Evolutionary conservation across 1,140 invertebrate genomes (phyloP).

Genomic region (Aculops lycopersici): DNA sequence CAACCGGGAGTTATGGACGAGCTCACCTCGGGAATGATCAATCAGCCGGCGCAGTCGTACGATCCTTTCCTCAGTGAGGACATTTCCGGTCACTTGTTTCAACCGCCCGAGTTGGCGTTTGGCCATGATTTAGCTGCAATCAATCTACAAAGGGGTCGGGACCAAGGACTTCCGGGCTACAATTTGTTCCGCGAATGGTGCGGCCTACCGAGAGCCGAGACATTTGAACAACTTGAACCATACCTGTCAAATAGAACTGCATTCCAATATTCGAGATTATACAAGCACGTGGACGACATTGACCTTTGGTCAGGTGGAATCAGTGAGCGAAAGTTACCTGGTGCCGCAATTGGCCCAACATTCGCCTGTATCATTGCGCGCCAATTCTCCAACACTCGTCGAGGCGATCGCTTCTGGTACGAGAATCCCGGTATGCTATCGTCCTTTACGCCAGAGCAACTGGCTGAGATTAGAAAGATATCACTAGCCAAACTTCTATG

Average conservation of each 20-base stretch:
- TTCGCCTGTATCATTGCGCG: slow-evolving; percentile 23
- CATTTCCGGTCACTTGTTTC: slow-evolving; percentile 38
- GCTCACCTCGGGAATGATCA: slow-evolving; percentile 62
- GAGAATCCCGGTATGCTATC: slow-evolving; percentile 13
- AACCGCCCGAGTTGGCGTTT: slow-evolving; percentile 15
- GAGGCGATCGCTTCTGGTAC: slow-evolving; percentile 22
- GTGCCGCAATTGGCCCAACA: slow-evolving; percentile 65
- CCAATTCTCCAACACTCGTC: slow-evolving; percentile 24
- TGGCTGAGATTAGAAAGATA: slow-evolving; percentile 13
- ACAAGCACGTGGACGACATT: slow-evolving; percentile 19
- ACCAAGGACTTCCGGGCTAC: slow-evolving; percentile 19
- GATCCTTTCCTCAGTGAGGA: slow-evolving; percentile 57
- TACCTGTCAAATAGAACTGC: slow-evolving; percentile 12
- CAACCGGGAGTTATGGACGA: slow-evolving; percentile 63
- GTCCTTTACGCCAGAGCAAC: slow-evolving; percentile 12
- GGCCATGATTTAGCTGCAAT: slow-evolving; percentile 15
- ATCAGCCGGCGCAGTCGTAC: slow-evolving; percentile 74
- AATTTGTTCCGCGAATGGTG: slow-evolving; percentile 28
- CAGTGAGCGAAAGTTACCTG: slow-evolving; percentile 48
- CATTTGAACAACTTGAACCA: slow-evolving; percentile 32
- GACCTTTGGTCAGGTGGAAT: slow-evolving; percentile 25
- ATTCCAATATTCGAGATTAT: slow-evolving; percentile 10
- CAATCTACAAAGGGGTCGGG: slow-evolving; percentile 17
- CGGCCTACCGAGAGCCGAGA: slow-evolving; percentile 29
- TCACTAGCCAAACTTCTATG: slow-evolving; percentile 14